Evolutionary conservation across 2,113 vertebrate species (phyloP).

Genomic region (Lepidothrix coronata): DNA sequence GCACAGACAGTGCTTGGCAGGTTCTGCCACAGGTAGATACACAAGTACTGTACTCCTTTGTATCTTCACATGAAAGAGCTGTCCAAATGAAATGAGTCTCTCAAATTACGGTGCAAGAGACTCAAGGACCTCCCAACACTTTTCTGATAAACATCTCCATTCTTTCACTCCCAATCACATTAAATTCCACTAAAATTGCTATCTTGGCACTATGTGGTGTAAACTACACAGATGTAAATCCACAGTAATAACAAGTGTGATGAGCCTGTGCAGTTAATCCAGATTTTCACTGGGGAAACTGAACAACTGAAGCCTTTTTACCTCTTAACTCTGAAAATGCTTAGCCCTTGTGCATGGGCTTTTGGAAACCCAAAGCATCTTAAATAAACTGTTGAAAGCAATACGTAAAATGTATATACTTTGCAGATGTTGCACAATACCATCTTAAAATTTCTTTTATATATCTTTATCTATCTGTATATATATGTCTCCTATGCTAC

Average conservation of each 20-base stretch:
- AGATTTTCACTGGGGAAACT: not conserved
- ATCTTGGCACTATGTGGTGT: not conserved
- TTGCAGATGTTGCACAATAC: not conserved
- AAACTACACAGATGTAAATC: conserved; percentile 48
- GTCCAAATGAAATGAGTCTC: conserved; percentile 30
- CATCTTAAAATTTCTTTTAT: not conserved
- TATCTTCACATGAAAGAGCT: conserved; percentile 85
- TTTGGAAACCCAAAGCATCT: not conserved
- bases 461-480: too few relatives aligned
- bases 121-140: not conserved
- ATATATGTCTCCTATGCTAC: too few relatives aligned
- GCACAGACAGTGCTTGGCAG: conserved; percentile 83
- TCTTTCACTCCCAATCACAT: conserved; percentile 17
- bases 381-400: not conserved
- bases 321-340: not conserved
- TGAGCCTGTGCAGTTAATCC: not conserved
- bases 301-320: not conserved
- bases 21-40: conserved; percentile 86
- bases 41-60: conserved; percentile 90
- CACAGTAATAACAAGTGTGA: not conserved
- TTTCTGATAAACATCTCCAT: conserved; percentile 20
- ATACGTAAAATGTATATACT: not conserved
- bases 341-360: not conserved
- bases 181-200: conserved; percentile 55
- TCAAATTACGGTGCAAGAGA: conserved; percentile 13